Evolutionary conservation across 2,888 invertebrate species (phyloP).

Genomic region (Caenorhabditis sp.): DNA sequence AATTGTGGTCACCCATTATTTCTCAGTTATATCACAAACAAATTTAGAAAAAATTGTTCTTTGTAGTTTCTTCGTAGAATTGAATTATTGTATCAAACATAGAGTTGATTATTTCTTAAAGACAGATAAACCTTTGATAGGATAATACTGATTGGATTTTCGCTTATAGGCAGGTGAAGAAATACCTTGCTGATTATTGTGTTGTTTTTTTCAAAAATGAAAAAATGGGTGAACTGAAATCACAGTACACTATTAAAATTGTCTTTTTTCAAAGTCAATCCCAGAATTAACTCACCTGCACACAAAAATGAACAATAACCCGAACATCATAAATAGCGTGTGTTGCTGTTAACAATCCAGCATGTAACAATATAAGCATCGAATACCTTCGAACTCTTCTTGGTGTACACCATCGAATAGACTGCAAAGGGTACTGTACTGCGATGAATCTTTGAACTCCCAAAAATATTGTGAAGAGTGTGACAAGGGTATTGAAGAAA

Average conservation of each 20-base stretch:
- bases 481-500: slow-evolving; percentile 60
- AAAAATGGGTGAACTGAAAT: no score
- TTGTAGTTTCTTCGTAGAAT: no score
- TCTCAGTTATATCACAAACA: no score
- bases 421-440: slow-evolving; percentile 57
- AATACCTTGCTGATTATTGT: no score
- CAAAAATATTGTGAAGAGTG: slow-evolving; percentile 54
- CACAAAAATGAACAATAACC: slow-evolving; percentile 55
- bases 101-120: no score
- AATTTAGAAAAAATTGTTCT: no score
- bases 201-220: no score
- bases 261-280: background rate
- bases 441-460: slow-evolving; percentile 48
- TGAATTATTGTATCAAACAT: no score
- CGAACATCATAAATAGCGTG: slow-evolving; percentile 52
- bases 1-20: no score
- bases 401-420: slow-evolving; percentile 49
- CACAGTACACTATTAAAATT: slow-evolving; percentile 12
- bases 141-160: no score
- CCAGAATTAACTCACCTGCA: slow-evolving; percentile 13
- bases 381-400: slow-evolving; percentile 43
- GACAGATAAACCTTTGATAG: no score
- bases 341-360: slow-evolving; percentile 36
- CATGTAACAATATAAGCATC: slow-evolving; percentile 42
- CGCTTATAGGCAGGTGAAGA: no score